Base-by-base conservation (phyloP, 1,140 invertebrate genomes). In the Pogonus chalceus region DNA sequence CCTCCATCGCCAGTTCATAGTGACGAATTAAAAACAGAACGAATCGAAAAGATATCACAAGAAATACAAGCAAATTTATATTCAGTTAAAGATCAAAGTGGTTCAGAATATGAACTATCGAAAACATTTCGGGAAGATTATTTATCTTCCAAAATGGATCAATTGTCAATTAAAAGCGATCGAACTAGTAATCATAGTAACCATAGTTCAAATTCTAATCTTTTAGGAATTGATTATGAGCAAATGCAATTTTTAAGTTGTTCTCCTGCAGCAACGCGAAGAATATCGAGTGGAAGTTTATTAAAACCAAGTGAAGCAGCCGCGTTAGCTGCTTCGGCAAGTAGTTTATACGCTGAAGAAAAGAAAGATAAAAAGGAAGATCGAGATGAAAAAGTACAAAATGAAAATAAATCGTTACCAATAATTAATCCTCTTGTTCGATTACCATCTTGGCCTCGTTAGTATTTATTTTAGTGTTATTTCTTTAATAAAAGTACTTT, bases 361-460 rank as follows among this genome's bases (percentile, higher is more conserved):
- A 60, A 62, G 2, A 63, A 66, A 10, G 64, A 65, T n/a, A 67
- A 71, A 20, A 70, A 69, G 21, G 65, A 67, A 14, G 61, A 62
- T 37, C 62, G 57, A 26, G 63, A 66, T 20, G 56, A 60, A 26
- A 56, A 63, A 20, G 61, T 65, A 62, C 69, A 56, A 37, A 60
- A 61, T 60, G 66, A 50, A 64, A 76, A 76, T 24, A 68, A 69
- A 12, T 87, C 86, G 65, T 70, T 92, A 51, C 91, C 91, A 3
- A 93, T 94, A 56, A 92, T 94, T 54, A 94, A 93, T 74, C 90
- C 91, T 0, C 65, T 93, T 20, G 89, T 92, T 3, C 79, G 82
- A 51, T 70, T 91, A 49, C 90, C 90, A 10, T 84, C 85, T 60
- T 94, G 90, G 90, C 90, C 90, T 56, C 85, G 84, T 88, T 78